These are phyloP conservation scores for Phyllostomus discolor DNA, from an alignment of 2,113 vertebrate species.

Conservation along the genomic window DNA sequence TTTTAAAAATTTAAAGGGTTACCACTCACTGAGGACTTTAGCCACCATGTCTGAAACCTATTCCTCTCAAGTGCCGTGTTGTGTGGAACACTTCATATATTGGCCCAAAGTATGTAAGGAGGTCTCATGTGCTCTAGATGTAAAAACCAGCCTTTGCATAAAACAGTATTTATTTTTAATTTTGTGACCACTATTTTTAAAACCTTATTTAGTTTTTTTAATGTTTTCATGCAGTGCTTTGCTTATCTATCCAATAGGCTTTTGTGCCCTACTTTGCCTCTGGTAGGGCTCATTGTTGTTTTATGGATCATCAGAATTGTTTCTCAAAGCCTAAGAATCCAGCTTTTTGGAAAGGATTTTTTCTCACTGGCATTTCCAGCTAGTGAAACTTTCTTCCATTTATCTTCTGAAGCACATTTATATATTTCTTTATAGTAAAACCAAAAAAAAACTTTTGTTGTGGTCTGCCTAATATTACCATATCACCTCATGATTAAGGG, in stretches of 20 bases:
- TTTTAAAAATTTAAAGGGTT: slow-evolving; percentile 75
- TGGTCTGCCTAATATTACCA: slow-evolving; percentile 74
- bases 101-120: slow-evolving; percentile 73
- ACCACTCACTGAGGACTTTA: slow-evolving; percentile 77
- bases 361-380: slow-evolving; percentile 71
- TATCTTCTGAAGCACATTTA: slow-evolving; percentile 78
- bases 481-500: slow-evolving; percentile 75
- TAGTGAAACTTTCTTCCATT: slow-evolving; percentile 73
- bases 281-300: slow-evolving; percentile 39
- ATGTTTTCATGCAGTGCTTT: slow-evolving; percentile 70
- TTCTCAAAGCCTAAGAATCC: slow-evolving; percentile 76
- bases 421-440: slow-evolving; percentile 78
- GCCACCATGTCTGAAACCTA: slow-evolving; percentile 74
- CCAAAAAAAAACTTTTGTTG: slow-evolving; percentile 75
- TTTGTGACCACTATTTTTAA: slow-evolving; percentile 82
- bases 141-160: slow-evolving; percentile 71
- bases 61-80: slow-evolving; percentile 81
- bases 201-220: slow-evolving; percentile 68
- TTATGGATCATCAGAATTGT: slow-evolving; percentile 62
- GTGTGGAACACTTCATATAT: slow-evolving; percentile 77
- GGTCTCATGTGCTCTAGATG: slow-evolving; percentile 75
- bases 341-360: slow-evolving; percentile 70
- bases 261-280: slow-evolving; percentile 59
- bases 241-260: slow-evolving; percentile 71
- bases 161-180: slow-evolving; percentile 84